Evolutionary conservation across 2,113 vertebrate genomes (phyloP), one percentile per base, ranked within the genome.

Genomic region (Dipodomys merriami): DNA sequence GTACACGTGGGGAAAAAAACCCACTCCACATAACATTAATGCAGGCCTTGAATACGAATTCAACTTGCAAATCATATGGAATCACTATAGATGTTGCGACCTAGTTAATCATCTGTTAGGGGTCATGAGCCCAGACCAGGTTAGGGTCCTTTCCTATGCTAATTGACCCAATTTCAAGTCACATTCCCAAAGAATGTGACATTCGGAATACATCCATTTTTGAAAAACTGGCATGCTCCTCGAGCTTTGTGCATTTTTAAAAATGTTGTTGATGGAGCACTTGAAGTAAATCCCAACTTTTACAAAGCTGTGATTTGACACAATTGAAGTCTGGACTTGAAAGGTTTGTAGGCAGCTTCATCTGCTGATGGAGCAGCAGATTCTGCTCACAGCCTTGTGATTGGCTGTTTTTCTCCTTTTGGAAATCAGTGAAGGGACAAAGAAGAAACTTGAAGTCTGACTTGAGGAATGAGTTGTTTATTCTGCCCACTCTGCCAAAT

Each of bases 131-230:
- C 57, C 68, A 69, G 57, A 27, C 23, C 18, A 78, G 53, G 16
- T 27, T 46, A 16, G 33, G 29, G 33, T 60, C 1, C 1, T 86
- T 86, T 71, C 65, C 80, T 78, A 11, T 65, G 23, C 76, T 39
- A 74, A 33, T 39, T 33, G 30, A 67, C n/a, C 6, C 9, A 13
- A 8, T 83, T 78, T 88, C 16, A 57, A 77, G 29, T 82, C 82
- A 72, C 27, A 72, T 86, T 81, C 57, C 29, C 13, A 5, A 81
- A 64, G 15, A 19, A 81, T 46, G 46, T 22, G 68, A 27, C 7
- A 53, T 19, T 91, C 92, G 74, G 33, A 86, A 64, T 69, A 91
- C 60, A 18, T 20, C 57, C 25, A 79, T 72, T 83, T 94, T 91
- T 65, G 53, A 71, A 93, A 95, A 83, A 25, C 18, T 69, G 49